Percentiles rank a stretch among this genome's conserved stretches.
Conservation (phyloP, 2,113 vertebrate species). For the Notarius lentiginosus region DNA sequence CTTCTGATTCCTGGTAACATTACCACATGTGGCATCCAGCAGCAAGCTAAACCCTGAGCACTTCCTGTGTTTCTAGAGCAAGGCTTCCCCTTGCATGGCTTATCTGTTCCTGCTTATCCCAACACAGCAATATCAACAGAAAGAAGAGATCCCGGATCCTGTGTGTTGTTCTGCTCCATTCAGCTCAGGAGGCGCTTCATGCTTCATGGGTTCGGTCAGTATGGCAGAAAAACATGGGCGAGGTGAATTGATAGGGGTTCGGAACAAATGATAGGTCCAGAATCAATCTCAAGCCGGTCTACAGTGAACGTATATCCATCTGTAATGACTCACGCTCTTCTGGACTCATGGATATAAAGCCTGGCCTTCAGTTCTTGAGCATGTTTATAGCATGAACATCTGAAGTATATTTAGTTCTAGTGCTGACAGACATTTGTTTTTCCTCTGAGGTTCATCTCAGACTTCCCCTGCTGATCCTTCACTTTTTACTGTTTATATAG, state of each 20-base stretch:
- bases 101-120: conserved; percentile 40
- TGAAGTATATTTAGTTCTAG: not conserved
- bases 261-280: no score
- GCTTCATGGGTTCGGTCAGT: not conserved
- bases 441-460: not conserved
- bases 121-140: conserved; percentile 30
- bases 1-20: not conserved
- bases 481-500: not conserved
- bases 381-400: not conserved
- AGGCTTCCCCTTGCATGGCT: conserved; percentile 25
- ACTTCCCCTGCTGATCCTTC: not conserved
- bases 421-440: conserved; percentile 7
- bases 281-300: not conserved
- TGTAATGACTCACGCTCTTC: not conserved
- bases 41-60: conserved; percentile 63
- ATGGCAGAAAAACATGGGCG: not conserved
- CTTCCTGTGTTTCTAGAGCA: conserved; percentile 60
- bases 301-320: not conserved
- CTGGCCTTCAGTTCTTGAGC: not conserved
- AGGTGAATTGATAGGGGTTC: not conserved
- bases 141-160: conserved; percentile 11
- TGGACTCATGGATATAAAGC: not conserved
- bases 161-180: not conserved
- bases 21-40: conserved; percentile 10
- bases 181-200: not conserved